Base-by-base conservation (phyloP, 2,113 vertebrate species). In the Tyrannus savana region DNA sequence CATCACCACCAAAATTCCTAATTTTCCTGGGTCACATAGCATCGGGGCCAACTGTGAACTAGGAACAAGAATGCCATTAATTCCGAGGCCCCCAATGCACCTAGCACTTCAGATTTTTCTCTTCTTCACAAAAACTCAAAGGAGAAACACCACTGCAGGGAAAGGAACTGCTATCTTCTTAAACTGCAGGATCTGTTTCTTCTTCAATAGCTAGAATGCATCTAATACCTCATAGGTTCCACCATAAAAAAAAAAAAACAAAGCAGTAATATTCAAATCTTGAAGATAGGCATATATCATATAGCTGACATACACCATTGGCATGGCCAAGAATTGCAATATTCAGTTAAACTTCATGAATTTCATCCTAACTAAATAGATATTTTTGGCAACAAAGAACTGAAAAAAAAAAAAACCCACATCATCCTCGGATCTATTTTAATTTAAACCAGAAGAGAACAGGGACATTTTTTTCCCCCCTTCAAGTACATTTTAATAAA, bases 401-500 rank as follows among this genome's bases (percentile, higher is more conserved):
- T 94, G 79, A 19, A 86, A 82, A 92, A 66, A 72, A 62, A 4
- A 66, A 72, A 62, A 4, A 0, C 37, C 27, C 5, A 46, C 19
- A 84, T 83, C 15, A 0, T 67, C 85, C 27, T 81, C 53, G 86
- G 72, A 84, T 93, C 89, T 96, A 94, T 94, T 95, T 95, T 80
- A 88, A 96, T 77, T 41, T 78, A 78, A 96, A 84, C 67, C 77
- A 94, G 96, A 89, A 91, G 56, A 95, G 63, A 92, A 84, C 52
- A 53, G 82, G 88, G 64, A 62, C 82, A 47, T 82, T 88, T 63
- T 33, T 28, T 31, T 24, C 7, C 16, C 44, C 39, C 66, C 83
- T 62, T 92, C 87, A 96, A 92, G 73, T 85, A 81, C 92, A 94
- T 93, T 96, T 95, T 75, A 95, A 96, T 90, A 94, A 95, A 96